Base-by-base conservation (phyloP, 2,888 invertebrate genomes). In the Globia sparganii region DNA sequence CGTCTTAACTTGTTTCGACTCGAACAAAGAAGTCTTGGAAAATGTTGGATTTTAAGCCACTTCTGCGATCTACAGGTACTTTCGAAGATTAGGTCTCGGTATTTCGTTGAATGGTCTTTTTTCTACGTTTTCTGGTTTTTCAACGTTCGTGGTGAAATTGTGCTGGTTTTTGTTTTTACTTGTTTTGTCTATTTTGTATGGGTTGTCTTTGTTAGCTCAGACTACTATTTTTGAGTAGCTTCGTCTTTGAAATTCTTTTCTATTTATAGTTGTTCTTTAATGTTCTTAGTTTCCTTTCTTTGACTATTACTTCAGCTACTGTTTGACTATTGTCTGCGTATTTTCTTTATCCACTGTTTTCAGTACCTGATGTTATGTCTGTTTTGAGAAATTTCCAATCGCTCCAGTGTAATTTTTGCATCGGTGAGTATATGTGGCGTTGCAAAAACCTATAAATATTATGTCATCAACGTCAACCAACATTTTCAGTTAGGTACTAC, bases 1-100 rank as follows among this genome's bases (percentile, higher is more conserved):
- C 86, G 87, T 89, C 91, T 88, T 87, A 90, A 92, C 88, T 93
- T 90, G 91, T 87, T 87, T 85, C 83, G 81, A 87, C 76, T 88
- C 85, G 89, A 87, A 91, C 91, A 90, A 89, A 89, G 89, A 89
- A 84, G 66, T 83, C 81, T 88, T 76, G 85, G 83, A 80, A 85
- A 84, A 88, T 85, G 87, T 85, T 87, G 62, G 77, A 78, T 88
- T 81, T 77, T 78, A 75, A 86, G 79, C 81, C 73, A 87, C 84
- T 89, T 83, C 64, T 59, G 73, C 77, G 85, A 81, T 87, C 75
- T 77, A 84, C 87, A 84, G 77, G 88, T 88, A 86, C 87, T 85
- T 78, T 72, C 31, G 34, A 71, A 72, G 80, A 88, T 88, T 87
- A 82, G 75, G 65, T 86, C 77, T 72, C 25, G 62, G 82, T 80